Evolutionary conservation across 2,888 invertebrate species (phyloP).

Genomic region (Camponotus fellah): DNA sequence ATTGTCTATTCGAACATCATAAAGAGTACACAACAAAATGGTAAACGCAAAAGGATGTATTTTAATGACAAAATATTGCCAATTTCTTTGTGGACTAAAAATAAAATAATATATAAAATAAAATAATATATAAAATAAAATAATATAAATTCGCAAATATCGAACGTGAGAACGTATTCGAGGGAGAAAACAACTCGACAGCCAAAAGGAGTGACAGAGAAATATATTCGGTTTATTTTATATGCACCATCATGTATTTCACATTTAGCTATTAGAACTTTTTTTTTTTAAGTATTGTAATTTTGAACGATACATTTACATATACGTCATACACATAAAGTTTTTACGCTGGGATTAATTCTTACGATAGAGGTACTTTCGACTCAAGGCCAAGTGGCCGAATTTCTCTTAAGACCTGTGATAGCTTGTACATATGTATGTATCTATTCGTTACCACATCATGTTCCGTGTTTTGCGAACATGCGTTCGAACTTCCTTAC

Average conservation of each 20-base stretch:
- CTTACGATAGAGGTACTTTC: slow-evolving; percentile 79
- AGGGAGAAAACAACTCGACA: slow-evolving; percentile 37
- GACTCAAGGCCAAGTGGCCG: slow-evolving; percentile 80
- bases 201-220: slow-evolving; percentile 43
- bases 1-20: background rate
- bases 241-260: slow-evolving; percentile 77
- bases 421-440: slow-evolving; percentile 64
- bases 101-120: too few species aligned
- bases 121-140: too few species aligned
- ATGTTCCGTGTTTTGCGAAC: slow-evolving; percentile 29
- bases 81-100: background rate
- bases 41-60: background rate
- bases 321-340: slow-evolving; percentile 73
- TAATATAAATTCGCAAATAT: background rate
- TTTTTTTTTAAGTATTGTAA: slow-evolving; percentile 64
- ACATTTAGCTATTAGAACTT: slow-evolving; percentile 77
- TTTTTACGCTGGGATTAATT: slow-evolving; percentile 72
- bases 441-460: slow-evolving; percentile 39
- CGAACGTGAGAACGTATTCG: background rate
- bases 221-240: slow-evolving; percentile 58
- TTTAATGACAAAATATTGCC: background rate
- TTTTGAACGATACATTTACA: slow-evolving; percentile 75
- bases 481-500: slow-evolving; percentile 24
- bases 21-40: background rate
- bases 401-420: slow-evolving; percentile 64